A percentile compares a stretch with the other conserved stretches of the same genome.
Evolutionary conservation across 2,797 vertebrate genomes (phyloP).

Genomic region (Poeciliopsis gracilis): DNA sequence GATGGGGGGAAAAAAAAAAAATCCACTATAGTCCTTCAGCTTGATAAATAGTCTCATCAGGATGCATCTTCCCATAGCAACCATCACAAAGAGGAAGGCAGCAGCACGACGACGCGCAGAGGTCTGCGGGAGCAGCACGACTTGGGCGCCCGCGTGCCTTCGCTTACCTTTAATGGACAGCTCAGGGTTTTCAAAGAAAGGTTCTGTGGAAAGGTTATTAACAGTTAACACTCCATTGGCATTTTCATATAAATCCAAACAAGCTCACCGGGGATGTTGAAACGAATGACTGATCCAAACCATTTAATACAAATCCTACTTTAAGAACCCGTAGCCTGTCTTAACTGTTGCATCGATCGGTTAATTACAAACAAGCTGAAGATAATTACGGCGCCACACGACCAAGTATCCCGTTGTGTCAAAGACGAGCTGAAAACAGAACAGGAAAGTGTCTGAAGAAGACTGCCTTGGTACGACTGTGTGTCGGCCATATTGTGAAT

Average conservation of each 20-base stretch:
- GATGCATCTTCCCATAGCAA: conserved; percentile 43
- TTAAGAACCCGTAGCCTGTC: background rate
- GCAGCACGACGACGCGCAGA: conserved; percentile 22
- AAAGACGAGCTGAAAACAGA: too few relatives aligned
- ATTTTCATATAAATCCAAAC: background rate
- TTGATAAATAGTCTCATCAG: conserved; percentile 33
- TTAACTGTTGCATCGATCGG: background rate
- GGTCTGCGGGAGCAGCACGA: conserved; percentile 33
- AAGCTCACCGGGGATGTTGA: background rate
- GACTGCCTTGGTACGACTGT: too few relatives aligned
- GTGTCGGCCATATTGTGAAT: too few relatives aligned
- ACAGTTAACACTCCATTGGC: background rate
- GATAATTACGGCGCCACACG: background rate
- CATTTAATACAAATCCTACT: background rate
- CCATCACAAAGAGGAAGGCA: conserved; percentile 22
- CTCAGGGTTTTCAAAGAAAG: background rate
- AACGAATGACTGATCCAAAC: background rate
- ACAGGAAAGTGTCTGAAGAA: too few relatives aligned
- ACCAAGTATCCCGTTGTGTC: background rate
- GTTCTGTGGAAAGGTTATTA: background rate
- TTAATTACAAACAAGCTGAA: background rate
- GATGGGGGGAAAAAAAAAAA: background rate
- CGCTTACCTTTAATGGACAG: conserved; percentile 1
- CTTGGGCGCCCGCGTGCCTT: conserved; percentile 29
- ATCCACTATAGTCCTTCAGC: conserved; percentile 27